A percentile compares a stretch with the other conserved stretches of the same genome.
These are phyloP conservation scores for Leptosomus discolor DNA, from an alignment of 2,113 vertebrate species.

Conservation along the genomic window DNA sequence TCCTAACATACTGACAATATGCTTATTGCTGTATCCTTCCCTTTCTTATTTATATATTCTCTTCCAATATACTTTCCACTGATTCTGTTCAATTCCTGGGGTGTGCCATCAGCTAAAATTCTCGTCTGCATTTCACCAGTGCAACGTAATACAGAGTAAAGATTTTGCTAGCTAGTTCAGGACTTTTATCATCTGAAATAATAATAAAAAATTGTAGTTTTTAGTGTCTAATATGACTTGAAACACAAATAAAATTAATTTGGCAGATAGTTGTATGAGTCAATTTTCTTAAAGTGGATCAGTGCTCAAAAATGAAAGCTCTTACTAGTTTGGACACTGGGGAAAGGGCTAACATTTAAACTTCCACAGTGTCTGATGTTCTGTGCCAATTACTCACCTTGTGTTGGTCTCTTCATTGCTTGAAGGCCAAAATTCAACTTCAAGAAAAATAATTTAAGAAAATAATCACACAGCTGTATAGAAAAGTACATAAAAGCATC, in stretches of 20 bases:
- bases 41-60: not conserved
- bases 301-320: not conserved
- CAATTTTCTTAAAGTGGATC: not conserved
- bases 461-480: slow-evolving; percentile 25
- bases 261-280: not conserved
- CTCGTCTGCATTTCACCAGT: not conserved
- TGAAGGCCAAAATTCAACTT: slow-evolving; percentile 12
- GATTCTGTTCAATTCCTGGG: not conserved
- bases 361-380: not conserved
- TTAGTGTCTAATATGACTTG: not conserved
- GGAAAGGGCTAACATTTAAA: not conserved
- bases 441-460: slow-evolving; percentile 12
- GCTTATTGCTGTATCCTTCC: not conserved
- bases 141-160: not conserved
- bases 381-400: not conserved
- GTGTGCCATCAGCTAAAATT: not conserved
- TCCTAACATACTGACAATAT: not conserved
- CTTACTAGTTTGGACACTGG: not conserved
- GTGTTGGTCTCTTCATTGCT: not conserved
- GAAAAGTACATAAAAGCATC: slow-evolving; percentile 45
- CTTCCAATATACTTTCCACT: not conserved
- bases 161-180: not conserved
- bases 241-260: not conserved
- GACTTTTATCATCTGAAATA: not conserved
- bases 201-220: not conserved